These are phyloP conservation scores for Aegithalos caudatus DNA, from an alignment of 2,113 vertebrate species.

Conservation along the genomic window DNA sequence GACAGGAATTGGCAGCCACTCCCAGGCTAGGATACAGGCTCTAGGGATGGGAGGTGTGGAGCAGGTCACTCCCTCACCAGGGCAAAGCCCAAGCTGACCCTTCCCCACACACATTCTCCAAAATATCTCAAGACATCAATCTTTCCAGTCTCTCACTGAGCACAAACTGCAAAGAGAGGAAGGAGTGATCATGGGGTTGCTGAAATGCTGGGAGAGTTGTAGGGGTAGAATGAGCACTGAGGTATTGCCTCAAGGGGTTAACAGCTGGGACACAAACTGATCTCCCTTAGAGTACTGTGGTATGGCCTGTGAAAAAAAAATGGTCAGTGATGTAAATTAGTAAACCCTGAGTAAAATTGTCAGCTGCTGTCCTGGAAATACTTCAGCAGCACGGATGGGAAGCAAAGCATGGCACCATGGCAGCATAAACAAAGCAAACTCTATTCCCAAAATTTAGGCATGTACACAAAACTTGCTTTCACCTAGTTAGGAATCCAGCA, in stretches of 20 bases:
- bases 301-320: neutral
- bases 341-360: neutral
- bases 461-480: neutral
- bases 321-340: neutral
- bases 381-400: neutral
- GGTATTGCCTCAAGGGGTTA: neutral
- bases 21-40: neutral
- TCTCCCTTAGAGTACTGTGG: neutral
- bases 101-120: fast-evolving
- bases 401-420: neutral
- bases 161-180: neutral
- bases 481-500: neutral
- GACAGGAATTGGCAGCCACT: neutral
- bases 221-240: neutral
- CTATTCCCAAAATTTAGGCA: neutral
- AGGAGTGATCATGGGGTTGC: neutral
- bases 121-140: neutral
- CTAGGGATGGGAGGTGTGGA: neutral
- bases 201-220: neutral
- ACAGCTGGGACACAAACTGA: neutral
- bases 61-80: neutral
- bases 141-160: neutral
- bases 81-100: neutral
- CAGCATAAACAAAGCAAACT: neutral
- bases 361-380: neutral